A percentile compares a stretch with the other conserved stretches of the same genome.
These are phyloP conservation scores for Eugnorisma glareosa DNA, from an alignment of 2,888 invertebrate genomes.

Conservation along the genomic window DNA sequence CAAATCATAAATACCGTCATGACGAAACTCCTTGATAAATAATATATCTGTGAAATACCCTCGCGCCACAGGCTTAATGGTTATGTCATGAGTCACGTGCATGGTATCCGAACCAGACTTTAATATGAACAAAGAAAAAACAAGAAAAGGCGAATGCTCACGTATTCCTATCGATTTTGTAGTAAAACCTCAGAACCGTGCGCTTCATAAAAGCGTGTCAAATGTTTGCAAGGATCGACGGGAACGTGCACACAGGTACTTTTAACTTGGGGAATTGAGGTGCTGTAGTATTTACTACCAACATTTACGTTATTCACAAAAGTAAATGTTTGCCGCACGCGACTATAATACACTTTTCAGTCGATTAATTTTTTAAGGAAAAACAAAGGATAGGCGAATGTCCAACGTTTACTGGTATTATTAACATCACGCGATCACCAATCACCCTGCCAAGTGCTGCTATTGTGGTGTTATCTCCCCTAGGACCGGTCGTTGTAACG, in stretches of 20 bases:
- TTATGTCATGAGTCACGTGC: constrained; percentile 39
- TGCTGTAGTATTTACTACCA: not conserved
- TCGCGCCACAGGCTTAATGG: constrained; percentile 14
- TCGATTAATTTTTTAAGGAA: not conserved
- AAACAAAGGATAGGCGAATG: constrained; percentile 26
- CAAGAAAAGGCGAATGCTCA: constrained; percentile 17
- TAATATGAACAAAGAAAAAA: constrained; percentile 9
- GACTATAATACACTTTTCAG: constrained; percentile 28
- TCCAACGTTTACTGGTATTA: constrained; percentile 20
- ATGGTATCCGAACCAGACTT: constrained; percentile 19
- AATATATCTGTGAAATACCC: constrained; percentile 22
- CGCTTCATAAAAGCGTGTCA: constrained; percentile 48
- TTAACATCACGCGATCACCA: constrained; percentile 37
- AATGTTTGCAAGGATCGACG: constrained; percentile 35
- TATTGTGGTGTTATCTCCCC: constrained; percentile 58
- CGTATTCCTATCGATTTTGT: constrained; percentile 45
- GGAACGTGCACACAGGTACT: not conserved
- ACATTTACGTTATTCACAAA: no score
- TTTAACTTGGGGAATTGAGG: constrained; percentile 15
- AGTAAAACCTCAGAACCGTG: constrained; percentile 19
- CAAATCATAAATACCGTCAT: constrained; percentile 11
- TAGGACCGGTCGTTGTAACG: constrained; percentile 43
- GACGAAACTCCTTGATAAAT: constrained; percentile 37
- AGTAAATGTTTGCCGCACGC: constrained; percentile 17
- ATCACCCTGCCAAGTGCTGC: constrained; percentile 35